Percentiles rank a stretch among this genome's conserved stretches.
Evolutionary conservation across 1,140 invertebrate genomes (phyloP).

Genomic region (Drosophila bocki): DNA sequence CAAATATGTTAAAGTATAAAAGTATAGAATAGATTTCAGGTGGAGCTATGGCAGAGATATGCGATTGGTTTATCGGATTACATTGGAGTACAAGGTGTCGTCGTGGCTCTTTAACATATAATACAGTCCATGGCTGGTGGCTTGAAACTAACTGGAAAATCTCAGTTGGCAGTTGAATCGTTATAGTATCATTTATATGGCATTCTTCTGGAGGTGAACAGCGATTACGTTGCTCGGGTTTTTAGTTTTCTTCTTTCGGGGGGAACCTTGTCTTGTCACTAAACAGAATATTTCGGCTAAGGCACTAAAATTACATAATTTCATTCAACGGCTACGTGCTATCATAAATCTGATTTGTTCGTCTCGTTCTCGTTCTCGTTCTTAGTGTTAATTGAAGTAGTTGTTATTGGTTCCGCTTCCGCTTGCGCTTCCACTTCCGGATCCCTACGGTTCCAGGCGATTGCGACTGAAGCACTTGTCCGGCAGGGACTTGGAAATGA

Average conservation of each 20-base stretch:
- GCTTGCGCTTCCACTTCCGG: not conserved
- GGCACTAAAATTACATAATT: constrained; percentile 81
- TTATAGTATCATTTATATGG: constrained; percentile 53
- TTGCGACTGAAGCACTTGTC: constrained; percentile 92
- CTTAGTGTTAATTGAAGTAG: constrained; percentile 81
- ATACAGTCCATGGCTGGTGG: constrained; percentile 77
- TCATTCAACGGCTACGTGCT: constrained; percentile 74
- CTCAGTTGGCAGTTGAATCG: constrained; percentile 72
- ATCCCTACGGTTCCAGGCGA: constrained; percentile 87
- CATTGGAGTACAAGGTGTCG: constrained; percentile 25
- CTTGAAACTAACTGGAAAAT: constrained; percentile 62
- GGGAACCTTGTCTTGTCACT: constrained; percentile 50
- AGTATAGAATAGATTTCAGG: constrained; percentile 58
- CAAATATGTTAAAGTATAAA: constrained; percentile 68
- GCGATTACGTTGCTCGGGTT: constrained; percentile 38
- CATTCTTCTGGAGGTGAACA: constrained; percentile 49
- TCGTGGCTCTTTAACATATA: constrained; percentile 50
- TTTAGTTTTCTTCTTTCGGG: constrained; percentile 32
- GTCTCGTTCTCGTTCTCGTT: constrained; percentile 49
- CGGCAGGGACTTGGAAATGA: constrained; percentile 93
- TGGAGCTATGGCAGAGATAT: constrained; percentile 47
- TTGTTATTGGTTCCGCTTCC: constrained; percentile 50
- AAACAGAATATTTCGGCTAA: constrained; percentile 79
- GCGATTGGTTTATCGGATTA: constrained; percentile 46
- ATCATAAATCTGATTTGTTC: constrained; percentile 73